Evolutionary conservation across 92 coral and sea anemone species (phyloP), one percentile per base, ranked within the genome.

Genomic region (Epizoanthus rinbou): DNA sequence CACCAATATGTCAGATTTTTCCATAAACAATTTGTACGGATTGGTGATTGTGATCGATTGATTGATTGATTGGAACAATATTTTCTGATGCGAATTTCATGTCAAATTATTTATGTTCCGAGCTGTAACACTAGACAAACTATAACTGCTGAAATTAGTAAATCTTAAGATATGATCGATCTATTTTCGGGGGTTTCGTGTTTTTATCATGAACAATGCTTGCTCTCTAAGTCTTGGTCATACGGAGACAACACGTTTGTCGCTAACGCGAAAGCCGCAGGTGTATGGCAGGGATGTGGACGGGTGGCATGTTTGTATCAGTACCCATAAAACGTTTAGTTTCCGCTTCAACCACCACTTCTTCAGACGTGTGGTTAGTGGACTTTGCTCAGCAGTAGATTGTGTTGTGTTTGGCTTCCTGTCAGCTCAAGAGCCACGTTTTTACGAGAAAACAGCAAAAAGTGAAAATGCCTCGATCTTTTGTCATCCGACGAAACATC

Each of bases 391-490:
- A 11, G 41, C 71, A 65, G 43, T 6, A 43, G 8, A n/a, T 65
- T 17, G 71, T 11, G 43, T 65, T 65, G 45, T 33, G 9, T 15
- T 25, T 25, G 6, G 3, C 35, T 24, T 9, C 17, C 13, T 33
- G 8, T 28, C 73, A 47, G 76, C 11, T 41, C 11, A 45, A 45
- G 39, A 23, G 47, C n/a, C 76, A 28, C 14, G 21, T 24, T 18
- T 15, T 43, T 19, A 9, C 31, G 33, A 0, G 50, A 71, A 22
- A 71, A 31, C 56, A 33, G 6, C 50, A 33, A 65, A 10, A 67
- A 67, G 43, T 28, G 50, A 67, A 67, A 71, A 50, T 71, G 76
- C 76, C 76, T 41, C 76, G 76, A 3, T 39, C 57, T 15, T 71
- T 71, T 45, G 24, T 71, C 17, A 31, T 71, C 37, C 45, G 57